phyloP scores from a whole-genome alignment of 2,797 vertebrate species.

The Mormyrus proboscirostris region DNA sequence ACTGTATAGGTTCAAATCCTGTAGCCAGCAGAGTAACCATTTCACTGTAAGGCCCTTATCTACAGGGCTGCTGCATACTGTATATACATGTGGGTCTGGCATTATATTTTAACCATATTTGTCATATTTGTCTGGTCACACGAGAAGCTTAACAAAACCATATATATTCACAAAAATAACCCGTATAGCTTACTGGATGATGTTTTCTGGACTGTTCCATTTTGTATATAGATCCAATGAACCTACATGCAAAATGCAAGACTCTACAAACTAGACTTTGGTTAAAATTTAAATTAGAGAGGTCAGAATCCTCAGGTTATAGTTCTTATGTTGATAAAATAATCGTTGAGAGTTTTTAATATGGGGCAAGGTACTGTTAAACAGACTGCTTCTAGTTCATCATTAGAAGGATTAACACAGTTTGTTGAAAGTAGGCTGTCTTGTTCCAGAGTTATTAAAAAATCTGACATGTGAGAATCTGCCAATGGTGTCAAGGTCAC shows the following conservation, averaged over 20 bases:
- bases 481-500: neutral
- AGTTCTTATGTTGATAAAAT: neutral
- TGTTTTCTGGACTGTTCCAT: neutral
- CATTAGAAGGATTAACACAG: neutral
- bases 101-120: neutral
- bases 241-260: neutral
- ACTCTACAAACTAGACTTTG: neutral
- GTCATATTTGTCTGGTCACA: neutral
- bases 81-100: neutral
- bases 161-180: neutral
- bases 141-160: neutral
- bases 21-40: neutral
- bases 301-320: neutral
- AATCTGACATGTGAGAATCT: neutral
- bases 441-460: neutral
- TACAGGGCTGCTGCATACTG: neutral
- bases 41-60: neutral
- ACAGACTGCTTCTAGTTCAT: neutral
- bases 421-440: neutral
- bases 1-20: neutral
- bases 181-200: neutral
- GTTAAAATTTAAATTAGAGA: neutral
- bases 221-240: neutral
- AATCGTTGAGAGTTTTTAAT: neutral
- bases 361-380: neutral